phyloP scores from a whole-genome alignment of 2,113 vertebrate genomes.

The Myodes glareolus region DNA sequence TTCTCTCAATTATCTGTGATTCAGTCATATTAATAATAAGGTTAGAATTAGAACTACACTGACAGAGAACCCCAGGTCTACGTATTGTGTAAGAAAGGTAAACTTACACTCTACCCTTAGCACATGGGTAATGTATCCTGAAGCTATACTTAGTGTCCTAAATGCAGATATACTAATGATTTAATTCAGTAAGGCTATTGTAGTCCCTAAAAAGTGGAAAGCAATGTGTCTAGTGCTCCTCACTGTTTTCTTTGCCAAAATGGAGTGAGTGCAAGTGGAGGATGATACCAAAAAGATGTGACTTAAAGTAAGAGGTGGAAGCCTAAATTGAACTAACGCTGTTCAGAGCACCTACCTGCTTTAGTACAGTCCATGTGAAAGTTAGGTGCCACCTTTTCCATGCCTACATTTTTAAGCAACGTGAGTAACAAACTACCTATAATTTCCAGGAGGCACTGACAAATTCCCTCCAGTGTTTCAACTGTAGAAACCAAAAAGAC shows the following conservation, averaged over 20 bases:
- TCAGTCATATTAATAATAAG: background rate
- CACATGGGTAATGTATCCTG: background rate
- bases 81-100: background rate
- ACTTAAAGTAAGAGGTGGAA: background rate
- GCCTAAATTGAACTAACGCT: background rate
- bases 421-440: background rate
- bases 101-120: background rate
- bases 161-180: background rate
- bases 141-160: background rate
- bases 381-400: fast-evolving
- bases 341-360: background rate
- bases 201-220: background rate
- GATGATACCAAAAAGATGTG: background rate
- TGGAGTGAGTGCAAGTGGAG: background rate
- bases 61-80: background rate
- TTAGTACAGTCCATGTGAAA: background rate
- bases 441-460: background rate
- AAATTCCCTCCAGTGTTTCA: background rate
- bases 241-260: background rate
- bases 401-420: background rate
- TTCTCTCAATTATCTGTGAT: background rate
- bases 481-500: background rate
- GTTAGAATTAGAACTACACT: background rate
- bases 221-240: background rate
- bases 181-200: background rate